Conservation (phyloP, 2,888 invertebrate genomes). For the Caenorhabditis parvicauda region DNA sequence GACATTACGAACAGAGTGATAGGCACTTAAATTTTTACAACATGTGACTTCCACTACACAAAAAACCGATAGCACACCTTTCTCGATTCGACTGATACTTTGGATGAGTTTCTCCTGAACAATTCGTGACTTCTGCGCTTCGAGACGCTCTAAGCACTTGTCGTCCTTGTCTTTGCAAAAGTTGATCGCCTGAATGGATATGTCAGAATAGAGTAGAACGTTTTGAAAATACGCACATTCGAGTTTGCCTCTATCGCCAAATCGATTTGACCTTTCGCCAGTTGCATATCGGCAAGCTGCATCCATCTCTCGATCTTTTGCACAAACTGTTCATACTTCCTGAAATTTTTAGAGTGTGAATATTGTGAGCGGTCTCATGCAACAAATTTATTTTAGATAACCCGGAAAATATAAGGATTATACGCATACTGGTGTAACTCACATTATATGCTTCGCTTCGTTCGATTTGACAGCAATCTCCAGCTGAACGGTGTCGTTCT, state of each 20-base stretch:
- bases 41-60: too few relatives aligned
- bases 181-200: conserved; percentile 48
- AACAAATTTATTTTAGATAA: too few relatives aligned
- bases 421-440: conserved; percentile 20
- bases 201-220: background rate
- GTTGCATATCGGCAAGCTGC: conserved; percentile 60
- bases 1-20: too few relatives aligned
- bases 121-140: conserved; percentile 54
- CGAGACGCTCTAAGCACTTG: conserved; percentile 43
- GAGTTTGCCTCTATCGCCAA: conserved; percentile 59
- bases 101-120: conserved; percentile 61
- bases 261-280: conserved; percentile 57
- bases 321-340: conserved; percentile 55
- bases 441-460: conserved; percentile 69
- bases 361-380: too few relatives aligned
- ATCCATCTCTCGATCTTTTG: conserved; percentile 62
- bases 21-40: conserved; percentile 8
- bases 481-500: conserved; percentile 83
- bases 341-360: too few relatives aligned
- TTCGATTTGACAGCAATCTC: conserved; percentile 73
- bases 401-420: background rate
- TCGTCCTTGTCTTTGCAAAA: conserved; percentile 62
- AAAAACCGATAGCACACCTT: conserved; percentile 37
- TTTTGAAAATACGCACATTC: conserved; percentile 3
- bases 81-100: conserved; percentile 62